Evolutionary conservation across 92 coral and sea anemone species (phyloP).

Genomic region (Porites cylindrica): DNA sequence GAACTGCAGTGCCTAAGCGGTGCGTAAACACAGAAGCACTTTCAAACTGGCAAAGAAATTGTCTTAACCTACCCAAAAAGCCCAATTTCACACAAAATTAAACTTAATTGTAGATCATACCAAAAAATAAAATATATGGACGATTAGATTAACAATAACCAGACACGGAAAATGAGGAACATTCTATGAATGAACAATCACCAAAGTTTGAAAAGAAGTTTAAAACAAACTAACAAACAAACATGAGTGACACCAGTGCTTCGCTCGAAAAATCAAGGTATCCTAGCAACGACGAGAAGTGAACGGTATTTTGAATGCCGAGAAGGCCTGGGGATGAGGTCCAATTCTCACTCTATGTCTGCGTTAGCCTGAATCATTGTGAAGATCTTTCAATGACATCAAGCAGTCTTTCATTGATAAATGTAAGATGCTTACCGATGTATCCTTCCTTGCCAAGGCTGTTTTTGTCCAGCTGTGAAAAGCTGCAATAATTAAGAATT

Average conservation of each 20-base stretch:
- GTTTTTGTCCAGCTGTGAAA: constrained; percentile 82
- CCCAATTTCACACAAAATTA: background rate
- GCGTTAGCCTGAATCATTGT: background rate
- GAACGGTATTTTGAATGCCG: too few relatives aligned
- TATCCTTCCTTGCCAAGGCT: constrained; percentile 73
- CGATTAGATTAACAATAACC: background rate
- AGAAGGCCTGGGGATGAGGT: too few relatives aligned
- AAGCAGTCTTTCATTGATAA: background rate
- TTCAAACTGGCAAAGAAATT: background rate
- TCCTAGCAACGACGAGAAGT: too few relatives aligned
- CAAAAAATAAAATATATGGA: too few relatives aligned
- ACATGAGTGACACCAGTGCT: too few relatives aligned
- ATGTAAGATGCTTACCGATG: constrained; percentile 65
- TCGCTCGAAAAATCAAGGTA: too few relatives aligned
- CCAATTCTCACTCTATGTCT: background rate
- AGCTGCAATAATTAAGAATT: constrained; percentile 23
- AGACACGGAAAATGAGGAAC: background rate
- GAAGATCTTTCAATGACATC: background rate
- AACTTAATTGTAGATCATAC: background rate
- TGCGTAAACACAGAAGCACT: background rate
- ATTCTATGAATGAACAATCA: too few relatives aligned
- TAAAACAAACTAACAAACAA: too few relatives aligned
- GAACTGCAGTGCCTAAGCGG: background rate
- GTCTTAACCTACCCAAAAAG: background rate
- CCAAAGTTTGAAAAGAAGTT: too few relatives aligned